phyloP scores from a whole-genome alignment of 2,113 vertebrate genomes.

The Zootoca vivipara region DNA sequence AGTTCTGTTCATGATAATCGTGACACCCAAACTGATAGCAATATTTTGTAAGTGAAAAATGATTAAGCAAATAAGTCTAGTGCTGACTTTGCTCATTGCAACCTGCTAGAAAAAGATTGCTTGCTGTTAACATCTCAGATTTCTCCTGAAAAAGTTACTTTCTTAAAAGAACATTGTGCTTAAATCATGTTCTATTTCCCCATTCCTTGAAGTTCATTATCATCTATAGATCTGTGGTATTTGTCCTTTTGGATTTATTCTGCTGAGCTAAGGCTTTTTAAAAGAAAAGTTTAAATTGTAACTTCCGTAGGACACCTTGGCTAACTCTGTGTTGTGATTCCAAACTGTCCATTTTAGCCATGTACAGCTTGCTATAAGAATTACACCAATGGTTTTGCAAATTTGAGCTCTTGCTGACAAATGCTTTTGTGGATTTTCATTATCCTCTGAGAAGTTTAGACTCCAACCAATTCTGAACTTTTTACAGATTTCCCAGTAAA shows the following conservation, averaged over 20 bases:
- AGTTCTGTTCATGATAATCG: neutral
- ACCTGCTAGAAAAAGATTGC: neutral
- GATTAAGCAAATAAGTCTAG: neutral
- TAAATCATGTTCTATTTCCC: neutral
- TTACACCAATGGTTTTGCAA: neutral
- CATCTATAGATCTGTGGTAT: neutral
- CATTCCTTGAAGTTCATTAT: slow-evolving; percentile 4
- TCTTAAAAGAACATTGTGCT: neutral
- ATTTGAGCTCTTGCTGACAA: neutral
- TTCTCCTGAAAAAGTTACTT: neutral
- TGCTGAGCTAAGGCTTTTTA: neutral
- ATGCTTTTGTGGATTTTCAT: neutral
- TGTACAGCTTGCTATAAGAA: neutral
- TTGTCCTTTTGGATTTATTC: slow-evolving; percentile 12
- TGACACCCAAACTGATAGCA: neutral
- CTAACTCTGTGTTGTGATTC: neutral
- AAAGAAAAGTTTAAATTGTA: neutral
- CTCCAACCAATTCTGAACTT: neutral
- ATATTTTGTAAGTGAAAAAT: neutral
- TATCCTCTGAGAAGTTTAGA: neutral
- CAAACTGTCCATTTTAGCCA: neutral
- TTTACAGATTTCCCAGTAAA: neutral
- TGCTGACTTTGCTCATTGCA: neutral
- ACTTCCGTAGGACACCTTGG: neutral
- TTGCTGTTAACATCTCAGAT: neutral